Base-by-base conservation (phyloP, 2,113 vertebrate species). In the Oncorhynchus masou region DNA sequence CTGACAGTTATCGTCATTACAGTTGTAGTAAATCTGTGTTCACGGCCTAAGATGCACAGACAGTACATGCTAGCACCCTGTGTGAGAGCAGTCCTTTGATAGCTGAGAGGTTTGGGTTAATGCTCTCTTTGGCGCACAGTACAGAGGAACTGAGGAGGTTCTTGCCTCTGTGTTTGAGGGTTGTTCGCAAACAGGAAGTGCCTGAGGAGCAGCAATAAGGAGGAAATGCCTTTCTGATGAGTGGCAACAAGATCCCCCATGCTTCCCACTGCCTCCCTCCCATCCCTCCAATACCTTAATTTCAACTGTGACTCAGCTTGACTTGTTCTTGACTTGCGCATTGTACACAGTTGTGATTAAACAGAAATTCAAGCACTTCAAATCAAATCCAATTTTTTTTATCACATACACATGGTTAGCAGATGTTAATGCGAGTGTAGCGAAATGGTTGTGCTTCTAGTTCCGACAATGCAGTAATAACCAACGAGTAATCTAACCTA, bases 221-320 rank as follows among this genome's bases (percentile, higher is more conserved):
- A 91, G 93, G 93, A 94, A 94, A 93, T 94, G 90, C 91, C 91
- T 87, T 85, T 89, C 85, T 85, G 85, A 90, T 90, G 85, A 91
- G 84, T 88, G 82, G 74, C 76, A 27, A 79, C 76, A 77, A 76
- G 73, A 84, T 81, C 74, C 76, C 22, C 57, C 79, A 75, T 76
- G 76, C 74, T 78, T 73, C 70, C 72, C 80, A 76, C 68, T 65
- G 65, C 75, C 71, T 72, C 62, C 66, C 57, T 20, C 19, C 54
- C 54, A 5, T 57, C 54, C 54, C 54, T 20, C 16, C 54, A 4
- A 45, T 45, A 19, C 54, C 54, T 19, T 20, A 12, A 45, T 11
- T 12, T 45, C 39, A 15, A 57, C 54, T 20, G 19, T 57, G 54
- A 20, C 39, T 39, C 8, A 9, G 39, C 39, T 39, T 39, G 39